A percentile compares a stretch with the other conserved stretches of the same genome.
These are phyloP conservation scores for Phlogophora meticulosa DNA, from an alignment of 2,888 invertebrate genomes.

Conservation along the genomic window DNA sequence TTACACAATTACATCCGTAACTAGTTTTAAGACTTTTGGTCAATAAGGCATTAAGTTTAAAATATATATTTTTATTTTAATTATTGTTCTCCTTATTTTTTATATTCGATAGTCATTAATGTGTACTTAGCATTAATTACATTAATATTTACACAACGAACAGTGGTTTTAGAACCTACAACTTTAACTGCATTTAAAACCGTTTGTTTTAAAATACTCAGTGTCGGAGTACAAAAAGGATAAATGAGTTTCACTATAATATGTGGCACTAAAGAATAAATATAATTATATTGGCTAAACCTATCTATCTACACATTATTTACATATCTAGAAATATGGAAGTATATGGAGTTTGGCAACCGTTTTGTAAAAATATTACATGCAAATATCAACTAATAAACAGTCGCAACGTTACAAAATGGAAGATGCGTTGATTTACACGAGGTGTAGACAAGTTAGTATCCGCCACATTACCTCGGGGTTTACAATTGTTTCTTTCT, in stretches of 20 bases:
- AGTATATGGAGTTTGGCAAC: conserved; percentile 82
- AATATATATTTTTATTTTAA: conserved; percentile 89
- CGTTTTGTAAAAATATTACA: conserved; percentile 61
- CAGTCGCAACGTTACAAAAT: conserved; percentile 37
- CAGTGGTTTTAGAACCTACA: conserved; percentile 66
- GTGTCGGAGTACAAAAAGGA: conserved; percentile 81
- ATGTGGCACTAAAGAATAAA: conserved; percentile 78
- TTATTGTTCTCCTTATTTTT: conserved; percentile 90
- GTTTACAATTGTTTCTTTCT: neutral
- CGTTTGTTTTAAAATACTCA: conserved; percentile 68
- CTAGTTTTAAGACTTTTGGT: conserved; percentile 91
- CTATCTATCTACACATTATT: conserved; percentile 85
- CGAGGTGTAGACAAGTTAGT: conserved; percentile 5
- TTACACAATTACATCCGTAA: conserved; percentile 85
- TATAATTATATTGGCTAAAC: conserved; percentile 76
- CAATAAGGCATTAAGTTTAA: conserved; percentile 91
- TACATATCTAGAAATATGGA: conserved; percentile 79
- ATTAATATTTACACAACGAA: conserved; percentile 85
- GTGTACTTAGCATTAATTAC: conserved; percentile 83
- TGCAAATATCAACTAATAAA: conserved; percentile 38
- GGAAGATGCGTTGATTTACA: conserved; percentile 32
- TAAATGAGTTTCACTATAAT: conserved; percentile 71
- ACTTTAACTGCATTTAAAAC: conserved; percentile 57
- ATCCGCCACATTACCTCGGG: neutral
- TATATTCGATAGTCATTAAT: conserved; percentile 83